Percentiles rank a stretch among this genome's conserved stretches.
Conservation (phyloP, 2,113 vertebrate genomes). For the Cryptomyrus ogoouensis region DNA sequence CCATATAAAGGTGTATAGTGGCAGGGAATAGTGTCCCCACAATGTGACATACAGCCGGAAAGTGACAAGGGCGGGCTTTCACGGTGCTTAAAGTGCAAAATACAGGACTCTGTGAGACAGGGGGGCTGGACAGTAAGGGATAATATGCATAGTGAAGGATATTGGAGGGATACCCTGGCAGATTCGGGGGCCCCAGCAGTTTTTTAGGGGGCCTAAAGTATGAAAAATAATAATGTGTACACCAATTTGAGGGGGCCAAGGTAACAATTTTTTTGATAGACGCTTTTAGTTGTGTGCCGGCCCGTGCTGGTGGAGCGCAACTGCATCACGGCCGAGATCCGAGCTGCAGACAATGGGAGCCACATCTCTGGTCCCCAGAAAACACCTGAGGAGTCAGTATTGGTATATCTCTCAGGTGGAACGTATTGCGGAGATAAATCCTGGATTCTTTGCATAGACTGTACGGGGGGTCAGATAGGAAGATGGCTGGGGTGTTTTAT, state of each 20-base stretch:
- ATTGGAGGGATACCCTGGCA: too few species aligned
- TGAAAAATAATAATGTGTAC: too few species aligned
- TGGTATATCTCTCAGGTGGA: neutral
- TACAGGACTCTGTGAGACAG: too few species aligned
- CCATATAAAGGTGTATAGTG: neutral
- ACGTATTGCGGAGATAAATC: neutral
- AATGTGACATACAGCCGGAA: neutral
- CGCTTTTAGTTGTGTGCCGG: neutral
- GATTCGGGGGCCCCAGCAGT: too few species aligned
- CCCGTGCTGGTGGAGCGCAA: neutral
- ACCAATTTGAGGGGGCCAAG: too few species aligned
- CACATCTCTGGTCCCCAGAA: neutral
- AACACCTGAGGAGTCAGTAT: neutral
- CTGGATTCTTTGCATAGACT: neutral
- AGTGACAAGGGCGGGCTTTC: neutral
- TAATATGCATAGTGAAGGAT: too few species aligned
- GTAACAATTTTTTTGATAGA: neutral
- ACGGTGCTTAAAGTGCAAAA: too few species aligned
- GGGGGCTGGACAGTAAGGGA: too few species aligned
- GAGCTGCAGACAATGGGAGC: neutral
- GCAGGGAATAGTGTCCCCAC: too few species aligned
- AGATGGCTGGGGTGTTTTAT: neutral
- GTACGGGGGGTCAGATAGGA: neutral
- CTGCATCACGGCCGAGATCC: neutral
- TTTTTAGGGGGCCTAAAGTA: too few species aligned